Evolutionary conservation across 2,113 vertebrate genomes (phyloP).

Genomic region (Hoplias malabaricus): DNA sequence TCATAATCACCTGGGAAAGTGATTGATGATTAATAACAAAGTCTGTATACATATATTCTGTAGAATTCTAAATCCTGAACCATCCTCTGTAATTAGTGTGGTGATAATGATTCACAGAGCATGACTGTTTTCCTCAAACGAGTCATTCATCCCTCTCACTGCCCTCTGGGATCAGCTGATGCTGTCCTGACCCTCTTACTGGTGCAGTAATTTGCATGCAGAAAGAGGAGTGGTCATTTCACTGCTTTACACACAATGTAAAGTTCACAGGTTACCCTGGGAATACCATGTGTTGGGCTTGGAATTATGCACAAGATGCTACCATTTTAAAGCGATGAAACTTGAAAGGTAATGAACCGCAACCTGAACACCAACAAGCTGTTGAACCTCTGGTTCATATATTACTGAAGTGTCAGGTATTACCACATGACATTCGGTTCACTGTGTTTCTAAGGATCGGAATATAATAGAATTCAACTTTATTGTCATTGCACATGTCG

Average conservation of each 20-base stretch:
- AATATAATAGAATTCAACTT: too few species aligned
- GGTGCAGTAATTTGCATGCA: conserved; percentile 61
- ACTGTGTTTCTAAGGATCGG: too few species aligned
- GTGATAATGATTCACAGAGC: background rate
- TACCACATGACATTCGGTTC: too few species aligned
- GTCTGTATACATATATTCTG: too few species aligned
- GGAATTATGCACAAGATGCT: background rate
- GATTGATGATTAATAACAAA: too few species aligned
- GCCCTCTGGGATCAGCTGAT: conserved; percentile 21
- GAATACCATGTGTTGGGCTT: conserved; percentile 28
- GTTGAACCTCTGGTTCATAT: too few species aligned
- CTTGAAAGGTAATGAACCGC: too few species aligned
- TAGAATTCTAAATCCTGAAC: too few species aligned
- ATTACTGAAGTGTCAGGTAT: too few species aligned
- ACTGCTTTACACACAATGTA: conserved; percentile 28
- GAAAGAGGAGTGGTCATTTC: conserved; percentile 42
- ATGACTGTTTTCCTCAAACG: background rate
- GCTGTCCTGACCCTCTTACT: background rate
- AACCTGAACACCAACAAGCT: too few species aligned
- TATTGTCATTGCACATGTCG: too few species aligned
- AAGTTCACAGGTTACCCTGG: conserved; percentile 32
- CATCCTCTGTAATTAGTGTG: background rate
- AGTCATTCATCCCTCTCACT: background rate
- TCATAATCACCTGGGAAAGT: too few species aligned
- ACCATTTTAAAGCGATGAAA: background rate